These are phyloP conservation scores for Dinocampus coccinellae DNA, from an alignment of 2,888 invertebrate genomes.

Conservation along the genomic window DNA sequence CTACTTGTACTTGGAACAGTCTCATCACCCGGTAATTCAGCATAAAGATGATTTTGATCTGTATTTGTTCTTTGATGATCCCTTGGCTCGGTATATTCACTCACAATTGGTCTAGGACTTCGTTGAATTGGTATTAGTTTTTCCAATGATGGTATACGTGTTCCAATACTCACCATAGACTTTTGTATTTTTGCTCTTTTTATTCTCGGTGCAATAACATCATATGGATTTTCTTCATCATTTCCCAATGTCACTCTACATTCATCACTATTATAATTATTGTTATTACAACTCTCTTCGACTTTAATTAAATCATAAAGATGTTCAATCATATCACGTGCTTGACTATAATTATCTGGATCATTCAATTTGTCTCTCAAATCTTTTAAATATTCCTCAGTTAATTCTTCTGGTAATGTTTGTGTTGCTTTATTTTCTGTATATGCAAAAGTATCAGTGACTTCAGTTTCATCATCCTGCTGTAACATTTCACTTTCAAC, in stretches of 20 bases:
- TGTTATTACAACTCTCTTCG: slow-evolving; percentile 76
- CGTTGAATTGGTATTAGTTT: slow-evolving; percentile 71
- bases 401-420: slow-evolving; percentile 81
- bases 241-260: slow-evolving; percentile 44
- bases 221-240: slow-evolving; percentile 75
- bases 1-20: slow-evolving; percentile 68
- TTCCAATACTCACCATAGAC: slow-evolving; percentile 73
- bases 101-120: slow-evolving; percentile 55
- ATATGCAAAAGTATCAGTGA: slow-evolving; percentile 58
- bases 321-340: slow-evolving; percentile 83
- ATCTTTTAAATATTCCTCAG: slow-evolving; percentile 79
- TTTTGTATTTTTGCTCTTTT: slow-evolving; percentile 65
- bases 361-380: slow-evolving; percentile 79
- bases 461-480: slow-evolving; percentile 61
- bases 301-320: slow-evolving; percentile 81
- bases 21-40: slow-evolving; percentile 73
- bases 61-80: slow-evolving; percentile 57
- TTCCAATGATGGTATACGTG: slow-evolving; percentile 74
- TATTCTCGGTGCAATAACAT: slow-evolving; percentile 71
- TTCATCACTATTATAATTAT: slow-evolving; percentile 65
- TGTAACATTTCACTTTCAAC: slow-evolving; percentile 63
- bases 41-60: slow-evolving; percentile 73
- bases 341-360: slow-evolving; percentile 80
- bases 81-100: slow-evolving; percentile 71
- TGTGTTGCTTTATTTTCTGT: slow-evolving; percentile 77